Evolutionary conservation across 2,113 vertebrate species (phyloP), one percentile per base, ranked within the genome.

Genomic region (Zapus hudsonius): DNA sequence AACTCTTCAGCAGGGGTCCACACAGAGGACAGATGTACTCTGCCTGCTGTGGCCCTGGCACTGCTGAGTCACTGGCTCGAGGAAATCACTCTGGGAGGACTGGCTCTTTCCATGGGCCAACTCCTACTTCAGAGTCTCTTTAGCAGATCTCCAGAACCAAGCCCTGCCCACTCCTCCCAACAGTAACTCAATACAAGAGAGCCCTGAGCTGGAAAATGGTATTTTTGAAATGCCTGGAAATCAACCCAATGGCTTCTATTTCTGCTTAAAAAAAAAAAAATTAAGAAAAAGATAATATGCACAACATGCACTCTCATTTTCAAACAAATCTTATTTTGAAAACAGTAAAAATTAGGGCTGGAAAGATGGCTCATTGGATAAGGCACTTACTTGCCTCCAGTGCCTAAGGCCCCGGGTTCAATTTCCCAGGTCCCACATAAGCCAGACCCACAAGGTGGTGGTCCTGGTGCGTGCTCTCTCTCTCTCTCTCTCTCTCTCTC

Each of bases 271-370:
- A n/a, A n/a, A n/a, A n/a, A n/a, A n/a, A n/a, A n/a, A n/a, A n/a
- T n/a, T n/a, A n/a, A n/a, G n/a, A n/a, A n/a, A 91, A 67, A 64
- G 9, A 36, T 10, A 75, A 42, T 0, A 78, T n/a, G n/a, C 63
- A 61, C 19, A 47, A 63, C 16, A 55, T 25, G 6, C 29, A 74
- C 33, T 67, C 84, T 90, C 59, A 66, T 75, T 70, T 92, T 79
- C 83, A 86, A 90, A 90, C 22, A 57, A 87, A 87, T 66, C 52
- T 82, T 80, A 86, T 70, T 15, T 22, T 67, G 22, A 38, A 55
- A 85, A 73, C 52, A 10, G 52, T 52, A 92, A 84, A 76, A 70
- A 47, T 38, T 57, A 44, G 29, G n/a, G n/a, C n/a, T n/a, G n/a
- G n/a, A n/a, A n/a, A n/a, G n/a, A n/a, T n/a, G n/a, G n/a, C n/a